Conservation (phyloP, 2,888 invertebrate genomes). For the Dryococelus australis region DNA sequence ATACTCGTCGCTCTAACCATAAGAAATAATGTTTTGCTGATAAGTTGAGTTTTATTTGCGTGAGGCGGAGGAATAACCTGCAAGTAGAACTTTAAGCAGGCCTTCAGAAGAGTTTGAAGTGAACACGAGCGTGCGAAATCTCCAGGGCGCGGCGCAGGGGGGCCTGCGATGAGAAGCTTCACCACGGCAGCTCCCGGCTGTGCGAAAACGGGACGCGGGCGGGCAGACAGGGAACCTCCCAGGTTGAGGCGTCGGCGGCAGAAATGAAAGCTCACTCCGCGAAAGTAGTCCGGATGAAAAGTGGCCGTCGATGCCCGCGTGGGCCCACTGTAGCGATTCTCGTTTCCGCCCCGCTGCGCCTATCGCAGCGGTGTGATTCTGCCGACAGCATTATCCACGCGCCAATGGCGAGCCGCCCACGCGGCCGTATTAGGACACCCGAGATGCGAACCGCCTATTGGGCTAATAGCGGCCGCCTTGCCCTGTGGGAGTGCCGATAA, state of each 20-base stretch:
- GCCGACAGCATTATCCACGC: conserved; percentile 3
- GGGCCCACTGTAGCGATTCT: not conserved
- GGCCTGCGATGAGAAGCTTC: too few relatives aligned
- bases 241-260: not conserved
- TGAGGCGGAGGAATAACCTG: too few relatives aligned
- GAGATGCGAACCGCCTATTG: not conserved
- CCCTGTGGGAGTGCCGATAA: too few relatives aligned
- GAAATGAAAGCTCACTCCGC: not conserved
- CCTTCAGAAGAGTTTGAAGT: too few relatives aligned
- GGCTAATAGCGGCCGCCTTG: not conserved
- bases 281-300: not conserved
- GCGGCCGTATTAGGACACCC: not conserved
- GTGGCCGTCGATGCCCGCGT: not conserved
- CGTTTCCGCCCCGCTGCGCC: not conserved
- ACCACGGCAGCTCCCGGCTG: too few relatives aligned
- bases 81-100: too few relatives aligned
- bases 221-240: not conserved
- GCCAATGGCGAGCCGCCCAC: conserved; percentile 12
- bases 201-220: too few relatives aligned
- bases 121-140: too few relatives aligned
- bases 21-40: too few relatives aligned
- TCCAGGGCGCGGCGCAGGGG: too few relatives aligned
- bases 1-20: too few relatives aligned
- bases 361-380: not conserved
- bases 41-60: too few relatives aligned